Percentiles rank a stretch among this genome's conserved stretches.
Evolutionary conservation across 2,797 vertebrate genomes (phyloP).

Genomic region (Dallia pectoralis): DNA sequence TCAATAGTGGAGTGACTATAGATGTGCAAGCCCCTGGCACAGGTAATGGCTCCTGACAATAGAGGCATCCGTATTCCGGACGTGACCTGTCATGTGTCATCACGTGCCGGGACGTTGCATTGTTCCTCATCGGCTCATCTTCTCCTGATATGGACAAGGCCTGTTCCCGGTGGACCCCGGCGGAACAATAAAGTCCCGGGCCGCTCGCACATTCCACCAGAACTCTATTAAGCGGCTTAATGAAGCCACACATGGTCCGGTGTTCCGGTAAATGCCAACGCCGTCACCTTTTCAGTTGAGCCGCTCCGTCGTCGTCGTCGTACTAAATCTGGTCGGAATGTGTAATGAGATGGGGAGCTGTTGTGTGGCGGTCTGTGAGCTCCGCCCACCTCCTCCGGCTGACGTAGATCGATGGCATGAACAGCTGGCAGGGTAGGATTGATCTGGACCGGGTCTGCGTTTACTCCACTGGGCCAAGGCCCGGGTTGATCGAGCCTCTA

Average conservation of each 20-base stretch:
- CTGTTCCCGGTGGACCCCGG: conserved; percentile 55
- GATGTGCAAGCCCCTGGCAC: conserved; percentile 26
- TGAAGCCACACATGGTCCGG: conserved; percentile 57
- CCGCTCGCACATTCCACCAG: conserved; percentile 59
- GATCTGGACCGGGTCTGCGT: conserved; percentile 50
- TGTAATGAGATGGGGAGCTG: conserved; percentile 61
- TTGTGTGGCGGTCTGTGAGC: conserved; percentile 43
- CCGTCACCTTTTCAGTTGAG: conserved; percentile 15
- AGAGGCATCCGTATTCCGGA: conserved; percentile 36
- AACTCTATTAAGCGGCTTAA: conserved; percentile 66
- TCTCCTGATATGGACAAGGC: conserved; percentile 48
- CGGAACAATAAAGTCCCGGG: conserved; percentile 64
- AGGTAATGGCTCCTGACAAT: conserved; percentile 55
- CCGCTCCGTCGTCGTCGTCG: conserved; percentile 20
- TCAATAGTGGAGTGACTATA: conserved; percentile 43
- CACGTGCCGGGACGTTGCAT: conserved; percentile 54
- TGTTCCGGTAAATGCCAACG: conserved; percentile 47
- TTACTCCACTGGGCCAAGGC: conserved; percentile 42
- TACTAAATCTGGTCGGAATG: conserved; percentile 64
- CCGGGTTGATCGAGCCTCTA: conserved; percentile 24
- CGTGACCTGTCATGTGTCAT: conserved; percentile 64
- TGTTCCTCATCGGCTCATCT: conserved; percentile 56
- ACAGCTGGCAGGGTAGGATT: conserved; percentile 56
- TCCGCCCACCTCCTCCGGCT: conserved; percentile 45
- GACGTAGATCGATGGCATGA: conserved; percentile 40